Base-by-base conservation (phyloP, 2,113 vertebrate species). In the Eulacestoma nigropectus region DNA sequence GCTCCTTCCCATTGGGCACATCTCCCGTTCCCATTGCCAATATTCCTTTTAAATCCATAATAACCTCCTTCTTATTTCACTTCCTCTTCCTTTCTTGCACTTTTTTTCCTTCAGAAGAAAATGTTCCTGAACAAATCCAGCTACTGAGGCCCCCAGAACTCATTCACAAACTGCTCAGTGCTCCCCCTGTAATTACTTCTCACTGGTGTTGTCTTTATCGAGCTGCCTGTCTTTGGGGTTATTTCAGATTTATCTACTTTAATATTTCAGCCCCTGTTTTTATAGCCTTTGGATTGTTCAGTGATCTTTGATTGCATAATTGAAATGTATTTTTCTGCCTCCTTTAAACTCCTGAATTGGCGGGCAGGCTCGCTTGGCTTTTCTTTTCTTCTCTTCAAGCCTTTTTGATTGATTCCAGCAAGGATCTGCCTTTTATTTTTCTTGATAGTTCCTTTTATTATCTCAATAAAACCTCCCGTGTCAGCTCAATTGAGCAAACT, bases 401-500 rank as follows among this genome's bases (percentile, higher is more conserved):
- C 21, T 87, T 69, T 87, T 25, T 87, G 84, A 87, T 73, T 79
- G 74, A 95, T 91, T 91, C 81, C 79, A 67, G 77, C 74, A 41
- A 79, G 62, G 53, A 64, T 65, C 49, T 76, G 4, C 53, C 88
- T 91, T 73, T 59, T 64, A 35, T 64, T 82, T 94, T 96, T 57
- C 91, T 25, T 87, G 64, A 60, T 82, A 68, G 57, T 79, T 94
- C 32, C 67, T 79, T 92, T 93, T 92, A 93, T 77, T 93, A 69
- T 42, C 59, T 77, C 75, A 62, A 27, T 90, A 74, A 78, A 94
- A 82, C n/a, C 86, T 80, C 59, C 30, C 1, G 0, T 35, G 70
- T 65, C 89, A 72, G 84, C 67, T 93, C 77, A 73, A 6, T 8
- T 72, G 95, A 89, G 49, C 62, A 35, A 41, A 46, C 52, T 82